These are phyloP conservation scores for Tiaroga cobitis DNA, from an alignment of 2,797 vertebrate species.

Conservation along the genomic window DNA sequence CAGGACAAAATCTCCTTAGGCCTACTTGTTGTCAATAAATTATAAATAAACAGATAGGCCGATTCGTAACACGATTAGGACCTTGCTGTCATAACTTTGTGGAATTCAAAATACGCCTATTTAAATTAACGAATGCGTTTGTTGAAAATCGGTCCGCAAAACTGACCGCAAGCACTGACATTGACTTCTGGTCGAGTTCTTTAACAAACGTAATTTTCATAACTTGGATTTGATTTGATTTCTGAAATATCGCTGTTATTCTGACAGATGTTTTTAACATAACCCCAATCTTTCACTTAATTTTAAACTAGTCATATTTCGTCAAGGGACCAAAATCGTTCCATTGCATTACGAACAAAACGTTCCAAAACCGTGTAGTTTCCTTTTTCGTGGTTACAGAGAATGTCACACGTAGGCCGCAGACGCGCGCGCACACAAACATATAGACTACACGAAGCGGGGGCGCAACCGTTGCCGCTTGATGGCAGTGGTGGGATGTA, in stretches of 20 bases:
- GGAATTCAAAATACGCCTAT: background rate
- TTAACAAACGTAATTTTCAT: background rate
- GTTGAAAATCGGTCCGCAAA: background rate
- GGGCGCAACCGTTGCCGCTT: constrained; percentile 67
- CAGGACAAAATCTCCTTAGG: background rate
- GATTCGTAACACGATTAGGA: background rate
- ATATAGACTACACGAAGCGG: constrained; percentile 35
- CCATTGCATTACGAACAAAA: background rate
- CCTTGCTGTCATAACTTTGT: background rate
- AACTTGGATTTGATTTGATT: background rate
- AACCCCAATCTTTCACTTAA: background rate
- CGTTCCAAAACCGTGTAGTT: constrained; percentile 6
- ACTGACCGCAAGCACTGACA: background rate
- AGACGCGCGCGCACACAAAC: constrained; percentile 43
- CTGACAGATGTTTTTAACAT: background rate
- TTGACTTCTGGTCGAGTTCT: background rate
- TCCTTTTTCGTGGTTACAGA: background rate
- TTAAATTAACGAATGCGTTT: background rate
- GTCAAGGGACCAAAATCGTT: background rate
- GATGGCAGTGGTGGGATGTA: constrained; percentile 81
- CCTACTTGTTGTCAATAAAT: background rate
- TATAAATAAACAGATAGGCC: background rate
- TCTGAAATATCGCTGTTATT: background rate
- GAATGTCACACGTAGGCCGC: background rate
- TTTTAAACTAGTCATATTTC: background rate